phyloP scores from a whole-genome alignment of 2,888 invertebrate genomes.

The Desoria tigrina region DNA sequence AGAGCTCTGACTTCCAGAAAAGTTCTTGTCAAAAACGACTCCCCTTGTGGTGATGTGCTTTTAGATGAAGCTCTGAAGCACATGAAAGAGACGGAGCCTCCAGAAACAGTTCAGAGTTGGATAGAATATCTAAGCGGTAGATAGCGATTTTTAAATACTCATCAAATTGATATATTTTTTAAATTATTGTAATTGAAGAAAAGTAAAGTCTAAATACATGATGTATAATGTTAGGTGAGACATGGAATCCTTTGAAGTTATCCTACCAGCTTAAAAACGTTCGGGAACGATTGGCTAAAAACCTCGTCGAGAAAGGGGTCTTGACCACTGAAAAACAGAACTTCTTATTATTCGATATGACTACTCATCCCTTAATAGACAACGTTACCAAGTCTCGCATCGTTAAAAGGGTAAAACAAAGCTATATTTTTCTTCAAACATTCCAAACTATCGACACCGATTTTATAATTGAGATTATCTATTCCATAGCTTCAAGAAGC shows the following conservation, averaged over 20 bases:
- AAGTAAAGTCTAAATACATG: no score
- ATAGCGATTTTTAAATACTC: slow-evolving; percentile 53
- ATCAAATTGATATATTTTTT: background rate
- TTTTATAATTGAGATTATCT: no score
- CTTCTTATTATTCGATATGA: slow-evolving; percentile 97
- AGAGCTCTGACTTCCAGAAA: slow-evolving; percentile 86
- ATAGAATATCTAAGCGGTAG: slow-evolving; percentile 97
- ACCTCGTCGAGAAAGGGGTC: slow-evolving; percentile 70
- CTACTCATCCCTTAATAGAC: slow-evolving; percentile 97
- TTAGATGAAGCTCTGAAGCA: slow-evolving; percentile 64
- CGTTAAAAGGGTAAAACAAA: slow-evolving; percentile 79
- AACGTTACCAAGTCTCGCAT: slow-evolving; percentile 91
- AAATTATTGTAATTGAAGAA: background rate
- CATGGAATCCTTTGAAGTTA: slow-evolving; percentile 99
- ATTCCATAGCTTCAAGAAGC: slow-evolving; percentile 14
- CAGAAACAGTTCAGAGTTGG: slow-evolving; percentile 98
- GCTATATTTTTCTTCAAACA: background rate
- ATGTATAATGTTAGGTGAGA: slow-evolving; percentile 72
- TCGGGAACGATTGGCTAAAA: slow-evolving; percentile 80
- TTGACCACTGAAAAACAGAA: slow-evolving; percentile 78
- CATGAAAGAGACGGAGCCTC: slow-evolving; percentile 95
- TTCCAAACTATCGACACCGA: no score
- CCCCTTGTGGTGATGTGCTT: slow-evolving; percentile 87
- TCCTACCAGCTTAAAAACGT: slow-evolving; percentile 91
- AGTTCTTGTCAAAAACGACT: slow-evolving; percentile 78